phyloP scores from a whole-genome alignment of 2,888 invertebrate genomes.

The Lomographa bimaculata region DNA sequence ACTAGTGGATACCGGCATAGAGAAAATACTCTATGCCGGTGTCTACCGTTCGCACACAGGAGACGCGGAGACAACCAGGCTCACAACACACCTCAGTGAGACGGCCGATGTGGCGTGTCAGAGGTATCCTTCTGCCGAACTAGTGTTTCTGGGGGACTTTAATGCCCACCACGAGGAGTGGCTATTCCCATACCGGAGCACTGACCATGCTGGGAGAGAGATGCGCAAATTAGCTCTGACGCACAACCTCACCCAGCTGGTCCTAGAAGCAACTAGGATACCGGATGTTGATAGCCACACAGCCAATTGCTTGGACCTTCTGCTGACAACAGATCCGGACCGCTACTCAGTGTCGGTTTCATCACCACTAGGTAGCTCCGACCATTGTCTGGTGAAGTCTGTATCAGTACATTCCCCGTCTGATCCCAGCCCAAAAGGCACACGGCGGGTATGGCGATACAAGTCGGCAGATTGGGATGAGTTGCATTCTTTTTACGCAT shows the following conservation, averaged over 20 bases:
- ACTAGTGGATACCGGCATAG: background rate
- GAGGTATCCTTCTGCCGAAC: conserved; percentile 1
- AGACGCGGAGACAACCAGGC: background rate
- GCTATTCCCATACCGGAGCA: conserved; percentile 25
- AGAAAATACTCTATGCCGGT: background rate
- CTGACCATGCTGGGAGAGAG: conserved; percentile 26
- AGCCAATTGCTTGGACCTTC: conserved; percentile 30
- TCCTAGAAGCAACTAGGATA: conserved; percentile 8
- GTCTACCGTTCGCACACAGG: background rate
- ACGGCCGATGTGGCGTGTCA: conserved; percentile 1
- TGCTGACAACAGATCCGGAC: conserved; percentile 29
- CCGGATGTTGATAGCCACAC: conserved; percentile 20
- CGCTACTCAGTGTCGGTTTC: conserved; percentile 18
- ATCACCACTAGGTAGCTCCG: conserved; percentile 15
- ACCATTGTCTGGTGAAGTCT: conserved; percentile 3
- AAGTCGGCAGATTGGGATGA: conserved; percentile 23
- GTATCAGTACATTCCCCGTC: background rate
- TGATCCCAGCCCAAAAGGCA: conserved; percentile 12
- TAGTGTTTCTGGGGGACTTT: conserved; percentile 5
- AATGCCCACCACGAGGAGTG: conserved; percentile 12
- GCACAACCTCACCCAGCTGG: conserved; percentile 7
- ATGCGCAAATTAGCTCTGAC: conserved; percentile 9
- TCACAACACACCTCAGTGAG: conserved; percentile 1
- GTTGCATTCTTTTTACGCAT: conserved; percentile 29
- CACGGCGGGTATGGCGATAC: conserved; percentile 25